A percentile compares a stretch with the other conserved stretches of the same genome.
Evolutionary conservation across 2,113 vertebrate species (phyloP).

Genomic region (Megatriorchis doriae): DNA sequence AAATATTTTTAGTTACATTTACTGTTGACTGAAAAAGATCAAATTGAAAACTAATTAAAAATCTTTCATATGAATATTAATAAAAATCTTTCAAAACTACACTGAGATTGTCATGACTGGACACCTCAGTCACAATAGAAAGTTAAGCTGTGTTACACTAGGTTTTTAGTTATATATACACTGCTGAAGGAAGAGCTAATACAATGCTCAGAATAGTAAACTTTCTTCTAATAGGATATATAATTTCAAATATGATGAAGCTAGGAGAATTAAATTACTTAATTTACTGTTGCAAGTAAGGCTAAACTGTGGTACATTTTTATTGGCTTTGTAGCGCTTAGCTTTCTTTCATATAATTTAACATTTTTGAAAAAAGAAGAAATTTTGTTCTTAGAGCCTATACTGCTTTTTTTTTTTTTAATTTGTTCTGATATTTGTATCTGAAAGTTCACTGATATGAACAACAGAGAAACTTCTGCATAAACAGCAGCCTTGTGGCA

Average conservation of each 20-base stretch:
- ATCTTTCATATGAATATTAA: background rate
- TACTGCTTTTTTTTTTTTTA: too few relatives aligned
- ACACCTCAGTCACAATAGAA: background rate
- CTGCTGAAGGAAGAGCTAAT: background rate
- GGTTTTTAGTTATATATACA: background rate
- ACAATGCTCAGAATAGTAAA: background rate
- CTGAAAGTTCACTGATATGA: background rate
- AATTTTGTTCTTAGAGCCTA: background rate
- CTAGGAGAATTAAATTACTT: background rate
- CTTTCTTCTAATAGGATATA: background rate
- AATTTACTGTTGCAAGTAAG: background rate
- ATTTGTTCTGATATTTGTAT: background rate
- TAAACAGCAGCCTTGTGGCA: background rate
- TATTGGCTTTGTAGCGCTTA: background rate
- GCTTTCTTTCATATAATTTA: background rate
- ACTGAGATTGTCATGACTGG: rapidly evolving
- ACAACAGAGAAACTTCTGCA: background rate
- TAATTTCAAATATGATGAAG: background rate
- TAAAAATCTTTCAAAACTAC: background rate
- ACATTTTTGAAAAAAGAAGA: background rate
- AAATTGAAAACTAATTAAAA: background rate
- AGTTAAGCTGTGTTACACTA: background rate
- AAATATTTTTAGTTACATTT: background rate
- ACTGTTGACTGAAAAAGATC: background rate
- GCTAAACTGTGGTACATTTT: background rate